Evolutionary conservation across 2,113 vertebrate genomes (phyloP).

Genomic region (Hypomesus transpacificus): DNA sequence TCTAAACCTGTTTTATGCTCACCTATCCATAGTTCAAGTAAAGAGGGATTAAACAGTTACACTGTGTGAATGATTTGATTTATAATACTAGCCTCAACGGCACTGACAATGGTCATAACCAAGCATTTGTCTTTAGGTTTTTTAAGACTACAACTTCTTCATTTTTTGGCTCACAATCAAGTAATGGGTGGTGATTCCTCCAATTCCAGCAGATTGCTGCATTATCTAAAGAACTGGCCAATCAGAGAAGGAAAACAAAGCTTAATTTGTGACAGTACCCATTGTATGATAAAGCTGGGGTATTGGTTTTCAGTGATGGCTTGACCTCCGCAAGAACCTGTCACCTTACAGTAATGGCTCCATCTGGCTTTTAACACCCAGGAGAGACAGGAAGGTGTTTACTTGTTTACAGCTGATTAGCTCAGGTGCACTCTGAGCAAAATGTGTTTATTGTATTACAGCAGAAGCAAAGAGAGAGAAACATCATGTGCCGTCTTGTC

Average conservation of each 20-base stretch:
- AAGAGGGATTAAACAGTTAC: neutral
- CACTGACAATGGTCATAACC: neutral
- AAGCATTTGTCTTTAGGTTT: too few species aligned
- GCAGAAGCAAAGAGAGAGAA: too few species aligned
- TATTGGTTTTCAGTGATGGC: conserved; percentile 17
- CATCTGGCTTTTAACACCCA: neutral
- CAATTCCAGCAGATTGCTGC: neutral
- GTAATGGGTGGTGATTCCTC: neutral
- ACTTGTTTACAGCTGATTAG: too few species aligned
- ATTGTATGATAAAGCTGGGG: neutral
- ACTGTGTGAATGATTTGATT: too few species aligned
- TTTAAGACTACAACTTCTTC: too few species aligned
- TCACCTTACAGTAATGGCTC: neutral
- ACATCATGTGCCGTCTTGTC: too few species aligned
- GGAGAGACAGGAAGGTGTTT: neutral
- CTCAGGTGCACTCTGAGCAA: too few species aligned
- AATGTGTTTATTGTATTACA: too few species aligned
- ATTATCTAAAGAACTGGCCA: conserved; percentile 21
- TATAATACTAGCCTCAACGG: neutral
- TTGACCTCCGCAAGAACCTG: conserved; percentile 7
- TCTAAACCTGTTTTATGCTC: conserved; percentile 37
- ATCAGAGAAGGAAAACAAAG: conserved; percentile 13
- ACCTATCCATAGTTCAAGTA: neutral
- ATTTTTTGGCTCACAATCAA: too few species aligned
- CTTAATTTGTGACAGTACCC: neutral